These are phyloP conservation scores for Sterrhoptilus dennistouni DNA, from an alignment of 2,113 vertebrate genomes.

Conservation along the genomic window DNA sequence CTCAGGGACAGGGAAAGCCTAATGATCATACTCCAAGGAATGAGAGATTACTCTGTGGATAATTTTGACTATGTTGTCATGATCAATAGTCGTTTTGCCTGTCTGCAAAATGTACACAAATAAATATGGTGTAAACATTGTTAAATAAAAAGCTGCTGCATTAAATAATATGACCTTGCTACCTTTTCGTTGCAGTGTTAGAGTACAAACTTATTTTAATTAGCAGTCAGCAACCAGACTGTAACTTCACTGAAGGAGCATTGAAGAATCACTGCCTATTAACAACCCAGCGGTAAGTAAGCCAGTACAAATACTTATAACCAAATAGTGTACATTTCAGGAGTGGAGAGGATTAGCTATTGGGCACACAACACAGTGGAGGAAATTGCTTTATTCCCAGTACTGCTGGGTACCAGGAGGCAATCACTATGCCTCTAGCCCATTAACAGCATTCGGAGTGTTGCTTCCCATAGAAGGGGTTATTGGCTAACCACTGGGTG, in stretches of 20 bases:
- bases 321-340: conserved; percentile 89
- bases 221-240: conserved; percentile 87
- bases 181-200: conserved; percentile 77
- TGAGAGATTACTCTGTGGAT: neutral
- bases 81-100: conserved; percentile 32
- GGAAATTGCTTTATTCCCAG: conserved; percentile 90
- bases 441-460: conserved; percentile 85
- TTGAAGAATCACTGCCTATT: conserved; percentile 88
- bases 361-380: conserved; percentile 87
- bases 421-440: conserved; percentile 85
- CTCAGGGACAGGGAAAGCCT: neutral
- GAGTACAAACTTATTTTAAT: conserved; percentile 86
- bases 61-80: conserved; percentile 40
- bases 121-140: conserved; percentile 50
- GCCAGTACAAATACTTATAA: conserved; percentile 86
- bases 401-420: conserved; percentile 87
- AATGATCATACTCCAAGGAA: conserved; percentile 24
- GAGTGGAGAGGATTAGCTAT: conserved; percentile 87
- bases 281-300: conserved; percentile 88
- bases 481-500: conserved; percentile 91
- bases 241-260: conserved; percentile 85
- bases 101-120: conserved; percentile 48
- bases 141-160: conserved; percentile 73
- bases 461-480: conserved; percentile 86
- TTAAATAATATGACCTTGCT: conserved; percentile 81